Evolutionary conservation across 2,113 vertebrate genomes (phyloP).

Genomic region (Scopus umbretta): DNA sequence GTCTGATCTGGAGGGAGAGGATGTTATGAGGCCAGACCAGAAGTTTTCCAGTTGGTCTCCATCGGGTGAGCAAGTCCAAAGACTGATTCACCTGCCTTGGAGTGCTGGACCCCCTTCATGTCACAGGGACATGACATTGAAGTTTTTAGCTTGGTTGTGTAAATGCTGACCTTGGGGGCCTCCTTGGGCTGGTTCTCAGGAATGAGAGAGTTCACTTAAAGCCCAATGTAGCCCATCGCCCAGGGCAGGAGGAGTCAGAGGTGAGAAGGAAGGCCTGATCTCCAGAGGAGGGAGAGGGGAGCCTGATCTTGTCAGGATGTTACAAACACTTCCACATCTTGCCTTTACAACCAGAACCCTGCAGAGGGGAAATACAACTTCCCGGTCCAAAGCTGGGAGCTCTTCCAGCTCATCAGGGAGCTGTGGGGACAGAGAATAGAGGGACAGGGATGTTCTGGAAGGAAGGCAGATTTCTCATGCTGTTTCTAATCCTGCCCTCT

Average conservation of each 20-base stretch:
- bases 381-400: background rate
- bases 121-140: background rate
- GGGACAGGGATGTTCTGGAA: background rate
- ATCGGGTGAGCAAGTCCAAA: background rate
- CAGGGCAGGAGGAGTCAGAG: background rate
- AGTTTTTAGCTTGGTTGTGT: background rate
- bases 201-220: background rate
- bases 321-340: background rate
- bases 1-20: background rate
- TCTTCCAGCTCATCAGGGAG: background rate
- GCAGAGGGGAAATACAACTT: background rate
- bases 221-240: background rate
- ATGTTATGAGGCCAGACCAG: background rate
- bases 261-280: background rate
- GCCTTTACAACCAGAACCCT: background rate
- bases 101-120: background rate
- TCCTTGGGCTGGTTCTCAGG: background rate
- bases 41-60: background rate
- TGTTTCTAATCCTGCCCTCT: conserved; percentile 13
- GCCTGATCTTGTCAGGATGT: background rate
- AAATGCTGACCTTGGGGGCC: background rate
- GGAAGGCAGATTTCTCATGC: background rate
- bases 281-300: background rate
- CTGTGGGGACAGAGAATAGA: background rate
- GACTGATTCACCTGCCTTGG: background rate